These are phyloP conservation scores for Eupithecia subumbrata DNA, from an alignment of 2,888 invertebrate genomes.

Conservation along the genomic window DNA sequence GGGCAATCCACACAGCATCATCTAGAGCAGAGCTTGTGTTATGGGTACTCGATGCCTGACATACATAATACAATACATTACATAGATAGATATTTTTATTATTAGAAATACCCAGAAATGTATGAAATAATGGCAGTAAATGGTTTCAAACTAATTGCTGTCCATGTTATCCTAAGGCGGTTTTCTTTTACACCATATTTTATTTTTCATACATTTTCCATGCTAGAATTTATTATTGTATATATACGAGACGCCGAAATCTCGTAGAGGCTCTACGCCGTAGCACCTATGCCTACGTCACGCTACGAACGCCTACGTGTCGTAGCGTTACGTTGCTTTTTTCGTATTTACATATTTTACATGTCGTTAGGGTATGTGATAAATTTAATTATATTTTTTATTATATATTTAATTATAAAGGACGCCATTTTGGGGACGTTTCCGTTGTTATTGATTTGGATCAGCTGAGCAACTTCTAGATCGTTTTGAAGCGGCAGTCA, in stretches of 20 bases:
- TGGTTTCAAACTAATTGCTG: not conserved
- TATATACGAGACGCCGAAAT: not conserved
- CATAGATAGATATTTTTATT: no score
- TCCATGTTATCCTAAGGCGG: not conserved
- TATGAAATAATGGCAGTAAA: no score
- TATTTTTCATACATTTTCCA: not conserved
- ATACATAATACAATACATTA: no score
- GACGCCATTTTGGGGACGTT: not conserved
- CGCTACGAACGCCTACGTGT: not conserved
- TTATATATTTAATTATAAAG: no score
- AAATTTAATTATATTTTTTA: no score
- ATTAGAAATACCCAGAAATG: no score
- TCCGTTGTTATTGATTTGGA: not conserved
- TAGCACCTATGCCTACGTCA: not conserved
- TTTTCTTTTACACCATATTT: not conserved
- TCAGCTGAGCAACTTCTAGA: not conserved
- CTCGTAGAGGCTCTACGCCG: slow-evolving; percentile 2
- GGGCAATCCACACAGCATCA: no score
- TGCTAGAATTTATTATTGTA: not conserved
- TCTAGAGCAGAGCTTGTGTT: no score
- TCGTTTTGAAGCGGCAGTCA: not conserved
- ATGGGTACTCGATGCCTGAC: no score
- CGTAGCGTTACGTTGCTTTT: not conserved
- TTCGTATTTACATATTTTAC: not conserved
- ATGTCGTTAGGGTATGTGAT: not conserved